phyloP scores from a whole-genome alignment of 2,888 invertebrate genomes.

The Stenolophus ochropezus region DNA sequence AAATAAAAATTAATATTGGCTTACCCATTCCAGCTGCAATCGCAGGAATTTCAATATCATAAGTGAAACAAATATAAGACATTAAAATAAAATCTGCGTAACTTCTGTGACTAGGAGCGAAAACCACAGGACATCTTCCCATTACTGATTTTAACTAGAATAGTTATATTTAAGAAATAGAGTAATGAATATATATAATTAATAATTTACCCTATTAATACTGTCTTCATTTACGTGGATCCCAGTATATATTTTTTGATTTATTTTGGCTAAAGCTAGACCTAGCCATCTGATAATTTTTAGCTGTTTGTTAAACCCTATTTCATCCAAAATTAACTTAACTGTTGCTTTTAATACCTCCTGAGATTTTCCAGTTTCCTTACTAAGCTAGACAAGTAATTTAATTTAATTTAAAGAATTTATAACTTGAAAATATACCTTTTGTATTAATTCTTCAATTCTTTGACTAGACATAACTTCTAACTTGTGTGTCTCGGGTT shows the following conservation, averaged over 20 bases:
- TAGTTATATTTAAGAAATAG: background rate
- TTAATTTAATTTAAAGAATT: conserved; percentile 58
- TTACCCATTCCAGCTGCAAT: conserved; percentile 98
- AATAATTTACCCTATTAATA: conserved; percentile 77
- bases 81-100: conserved; percentile 97
- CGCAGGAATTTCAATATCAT: conserved; percentile 93
- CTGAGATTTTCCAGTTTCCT: conserved; percentile 71
- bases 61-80: conserved; percentile 93
- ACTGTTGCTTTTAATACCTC: conserved; percentile 78
- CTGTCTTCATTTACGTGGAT: conserved; percentile 88
- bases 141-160: conserved; percentile 78
- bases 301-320: conserved; percentile 88
- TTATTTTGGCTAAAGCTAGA: conserved; percentile 85
- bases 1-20: too few relatives aligned
- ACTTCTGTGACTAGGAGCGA: conserved; percentile 96
- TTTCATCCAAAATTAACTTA: conserved; percentile 84
- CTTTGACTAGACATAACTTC: conserved; percentile 81
- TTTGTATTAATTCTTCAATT: conserved; percentile 80
- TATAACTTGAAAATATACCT: conserved; percentile 73
- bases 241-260: conserved; percentile 85
- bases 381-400: conserved; percentile 68
- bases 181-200: background rate
- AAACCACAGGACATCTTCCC: conserved; percentile 85
- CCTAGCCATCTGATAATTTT: conserved; percentile 89
- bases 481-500: conserved; percentile 81